Evolutionary conservation across 2,888 invertebrate genomes (phyloP).

Genomic region (Zaprionus bogoriensis): DNA sequence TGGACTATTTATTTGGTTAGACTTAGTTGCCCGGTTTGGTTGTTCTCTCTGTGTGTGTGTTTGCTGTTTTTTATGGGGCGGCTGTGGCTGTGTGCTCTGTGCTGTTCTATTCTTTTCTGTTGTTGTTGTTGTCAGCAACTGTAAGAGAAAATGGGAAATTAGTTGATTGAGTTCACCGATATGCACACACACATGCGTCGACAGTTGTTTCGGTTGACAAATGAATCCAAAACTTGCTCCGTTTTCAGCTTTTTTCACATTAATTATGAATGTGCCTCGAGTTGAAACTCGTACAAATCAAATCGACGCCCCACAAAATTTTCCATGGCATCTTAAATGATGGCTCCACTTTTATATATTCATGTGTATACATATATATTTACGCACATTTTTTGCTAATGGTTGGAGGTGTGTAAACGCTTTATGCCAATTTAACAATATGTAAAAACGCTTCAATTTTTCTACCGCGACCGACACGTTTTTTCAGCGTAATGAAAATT

Average conservation of each 20-base stretch:
- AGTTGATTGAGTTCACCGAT: constrained; percentile 25
- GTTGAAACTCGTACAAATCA: constrained; percentile 25
- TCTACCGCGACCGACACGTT: constrained; percentile 54
- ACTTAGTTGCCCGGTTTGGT: constrained; percentile 45
- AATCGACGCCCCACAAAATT: constrained; percentile 1
- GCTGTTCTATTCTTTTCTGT: not conserved
- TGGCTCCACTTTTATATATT: too few relatives aligned
- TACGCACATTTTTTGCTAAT: constrained; percentile 38
- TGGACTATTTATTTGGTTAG: constrained; percentile 50
- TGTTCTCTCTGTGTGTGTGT: not conserved
- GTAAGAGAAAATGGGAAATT: constrained; percentile 45
- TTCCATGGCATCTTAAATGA: not conserved
- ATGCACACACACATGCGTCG: constrained; percentile 14
- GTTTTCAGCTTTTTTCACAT: constrained; percentile 35
- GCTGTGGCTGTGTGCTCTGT: too few relatives aligned
- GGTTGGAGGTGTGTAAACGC: constrained; percentile 16
- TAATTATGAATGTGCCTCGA: constrained; percentile 55
- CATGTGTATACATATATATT: constrained; percentile 8
- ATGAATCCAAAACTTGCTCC: constrained; percentile 29
- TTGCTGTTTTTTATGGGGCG: constrained; percentile 34
- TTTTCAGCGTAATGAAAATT: constrained; percentile 58
- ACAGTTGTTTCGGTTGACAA: constrained; percentile 36
- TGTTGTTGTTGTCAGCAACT: constrained; percentile 43
- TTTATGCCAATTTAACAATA: constrained; percentile 38
- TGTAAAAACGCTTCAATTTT: constrained; percentile 43